Percentiles rank a stretch among this genome's conserved stretches.
Evolutionary conservation across 2,888 invertebrate species (phyloP).

Genomic region (Thyatira batis): DNA sequence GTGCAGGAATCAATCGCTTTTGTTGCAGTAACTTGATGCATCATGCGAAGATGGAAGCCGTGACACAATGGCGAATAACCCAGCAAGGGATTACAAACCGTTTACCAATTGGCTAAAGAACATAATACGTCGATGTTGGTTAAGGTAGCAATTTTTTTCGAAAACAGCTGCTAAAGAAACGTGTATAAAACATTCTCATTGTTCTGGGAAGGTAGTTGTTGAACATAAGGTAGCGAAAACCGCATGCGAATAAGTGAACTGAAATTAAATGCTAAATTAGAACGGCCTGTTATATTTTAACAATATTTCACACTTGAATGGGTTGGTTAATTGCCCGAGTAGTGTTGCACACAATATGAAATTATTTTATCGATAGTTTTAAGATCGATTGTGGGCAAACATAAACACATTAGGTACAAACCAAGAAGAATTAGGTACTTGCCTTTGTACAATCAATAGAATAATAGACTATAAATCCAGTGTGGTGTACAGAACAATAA

Average conservation of each 20-base stretch:
- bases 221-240: constrained; percentile 36
- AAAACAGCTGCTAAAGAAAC: constrained; percentile 32
- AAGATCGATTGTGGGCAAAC: background rate
- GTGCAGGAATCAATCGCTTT: constrained; percentile 76
- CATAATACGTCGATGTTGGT: constrained; percentile 11
- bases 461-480: background rate
- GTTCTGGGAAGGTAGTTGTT: constrained; percentile 19
- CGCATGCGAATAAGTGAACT: constrained; percentile 14
- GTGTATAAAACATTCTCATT: constrained; percentile 22
- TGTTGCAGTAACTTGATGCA: constrained; percentile 73
- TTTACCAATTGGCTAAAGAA: constrained; percentile 16
- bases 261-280: constrained; percentile 44
- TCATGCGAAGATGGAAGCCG: constrained; percentile 37
- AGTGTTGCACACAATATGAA: constrained; percentile 23
- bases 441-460: background rate
- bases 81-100: constrained; percentile 15
- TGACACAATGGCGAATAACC: constrained; percentile 17
- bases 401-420: no score
- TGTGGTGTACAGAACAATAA: background rate
- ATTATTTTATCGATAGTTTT: constrained; percentile 8
- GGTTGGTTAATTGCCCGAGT: constrained; percentile 29
- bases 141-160: constrained; percentile 17
- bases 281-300: constrained; percentile 37
- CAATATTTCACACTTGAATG: constrained; percentile 44
- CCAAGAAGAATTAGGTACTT: no score